Conservation (phyloP, 2,797 vertebrate species). For the Pseudomugil gertrudae region DNA sequence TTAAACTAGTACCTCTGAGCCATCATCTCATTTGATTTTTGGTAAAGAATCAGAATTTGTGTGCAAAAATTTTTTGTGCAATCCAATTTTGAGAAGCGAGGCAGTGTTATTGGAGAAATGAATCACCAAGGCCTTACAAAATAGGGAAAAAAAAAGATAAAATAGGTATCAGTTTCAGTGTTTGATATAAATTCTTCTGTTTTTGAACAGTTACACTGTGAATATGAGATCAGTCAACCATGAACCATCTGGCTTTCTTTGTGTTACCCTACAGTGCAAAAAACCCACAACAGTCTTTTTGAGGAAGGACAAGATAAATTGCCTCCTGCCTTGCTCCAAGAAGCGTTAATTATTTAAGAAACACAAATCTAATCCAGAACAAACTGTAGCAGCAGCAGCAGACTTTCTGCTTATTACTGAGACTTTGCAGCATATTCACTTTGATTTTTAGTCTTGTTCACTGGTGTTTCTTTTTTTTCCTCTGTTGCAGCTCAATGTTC, state of each 20-base stretch:
- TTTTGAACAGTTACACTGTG: not conserved
- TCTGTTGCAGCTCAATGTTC: conserved; percentile 13
- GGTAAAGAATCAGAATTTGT: not conserved
- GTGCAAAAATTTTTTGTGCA: not conserved
- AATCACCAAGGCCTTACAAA: not conserved
- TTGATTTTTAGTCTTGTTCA: conserved; percentile 23
- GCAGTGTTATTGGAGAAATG: not conserved
- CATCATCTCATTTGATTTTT: not conserved
- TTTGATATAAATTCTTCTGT: not conserved
- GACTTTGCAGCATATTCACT: conserved; percentile 21
- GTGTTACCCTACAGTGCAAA: conserved; percentile 32
- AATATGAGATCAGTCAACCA: not conserved
- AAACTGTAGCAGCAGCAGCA: conserved; percentile 20
- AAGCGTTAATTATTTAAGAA: conserved; percentile 58
- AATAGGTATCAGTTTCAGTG: not conserved
- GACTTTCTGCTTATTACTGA: conserved; percentile 35
- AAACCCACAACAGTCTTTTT: conserved; percentile 38
- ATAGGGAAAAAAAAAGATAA: not conserved
- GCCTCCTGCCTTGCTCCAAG: conserved; percentile 26
- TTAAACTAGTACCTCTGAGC: not conserved
- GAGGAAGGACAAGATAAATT: conserved; percentile 50
- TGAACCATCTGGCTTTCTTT: conserved; percentile 38
- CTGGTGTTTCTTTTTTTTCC: not conserved
- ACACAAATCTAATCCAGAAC: conserved; percentile 54
- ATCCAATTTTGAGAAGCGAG: not conserved